phyloP scores from a whole-genome alignment of 2,888 invertebrate species.

The Metalampra italica region DNA sequence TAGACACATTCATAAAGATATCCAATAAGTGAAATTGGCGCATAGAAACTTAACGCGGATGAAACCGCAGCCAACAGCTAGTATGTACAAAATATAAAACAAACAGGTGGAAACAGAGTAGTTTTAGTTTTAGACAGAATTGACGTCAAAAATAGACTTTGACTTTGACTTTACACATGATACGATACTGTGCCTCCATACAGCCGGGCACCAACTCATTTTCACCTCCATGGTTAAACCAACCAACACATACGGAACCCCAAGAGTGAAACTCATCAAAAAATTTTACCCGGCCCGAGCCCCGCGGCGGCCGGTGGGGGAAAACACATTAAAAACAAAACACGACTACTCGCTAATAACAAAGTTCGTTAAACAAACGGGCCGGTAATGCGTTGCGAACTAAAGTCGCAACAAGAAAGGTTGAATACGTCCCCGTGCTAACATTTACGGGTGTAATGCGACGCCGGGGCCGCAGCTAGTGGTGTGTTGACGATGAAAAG shows the following conservation, averaged over 20 bases:
- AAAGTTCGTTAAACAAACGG: slow-evolving; percentile 6
- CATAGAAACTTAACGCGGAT: too few relatives aligned
- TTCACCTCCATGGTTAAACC: too few relatives aligned
- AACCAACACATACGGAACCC: background rate
- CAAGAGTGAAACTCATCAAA: background rate
- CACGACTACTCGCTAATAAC: slow-evolving; percentile 3
- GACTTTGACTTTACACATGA: too few relatives aligned
- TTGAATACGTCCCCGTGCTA: slow-evolving; percentile 9
- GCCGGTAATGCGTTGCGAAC: background rate
- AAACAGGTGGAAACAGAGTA: too few relatives aligned
- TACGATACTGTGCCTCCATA: too few relatives aligned
- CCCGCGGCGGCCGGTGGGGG: background rate
- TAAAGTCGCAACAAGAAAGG: slow-evolving; percentile 8
- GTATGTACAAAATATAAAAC: too few relatives aligned
- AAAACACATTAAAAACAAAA: slow-evolving; percentile 2
- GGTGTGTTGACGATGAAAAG: background rate
- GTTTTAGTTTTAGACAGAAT: too few relatives aligned
- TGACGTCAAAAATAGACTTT: too few relatives aligned
- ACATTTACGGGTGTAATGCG: slow-evolving; percentile 5
- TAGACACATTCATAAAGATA: too few relatives aligned
- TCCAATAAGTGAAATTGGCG: too few relatives aligned
- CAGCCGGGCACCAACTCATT: too few relatives aligned
- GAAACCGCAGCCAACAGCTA: too few relatives aligned
- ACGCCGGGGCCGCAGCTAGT: slow-evolving; percentile 2
- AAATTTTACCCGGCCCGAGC: background rate